These are phyloP conservation scores for Drosophila lowei DNA, from an alignment of 1,140 invertebrate species.

Conservation along the genomic window DNA sequence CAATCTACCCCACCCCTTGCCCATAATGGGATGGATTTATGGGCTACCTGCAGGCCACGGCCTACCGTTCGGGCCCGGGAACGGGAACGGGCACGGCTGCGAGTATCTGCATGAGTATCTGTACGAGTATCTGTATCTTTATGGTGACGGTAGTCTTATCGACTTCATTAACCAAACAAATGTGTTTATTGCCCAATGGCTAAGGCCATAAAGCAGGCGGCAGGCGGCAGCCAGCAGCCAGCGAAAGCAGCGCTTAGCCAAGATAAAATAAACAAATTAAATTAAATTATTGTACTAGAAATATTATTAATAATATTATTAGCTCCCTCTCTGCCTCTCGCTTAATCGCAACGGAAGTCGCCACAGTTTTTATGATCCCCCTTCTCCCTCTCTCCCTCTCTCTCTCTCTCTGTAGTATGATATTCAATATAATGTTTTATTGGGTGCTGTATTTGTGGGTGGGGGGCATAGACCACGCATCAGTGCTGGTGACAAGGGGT, in stretches of 20 bases:
- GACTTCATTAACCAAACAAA: slow-evolving; percentile 78
- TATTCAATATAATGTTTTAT: slow-evolving; percentile 34
- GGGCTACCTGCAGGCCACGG: slow-evolving; percentile 36
- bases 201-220: slow-evolving; percentile 19
- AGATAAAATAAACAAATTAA: slow-evolving; percentile 82
- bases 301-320: slow-evolving; percentile 67
- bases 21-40: slow-evolving; percentile 46
- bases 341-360: slow-evolving; percentile 35
- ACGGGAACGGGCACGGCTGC: too few species aligned
- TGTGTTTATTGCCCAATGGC: slow-evolving; percentile 63
- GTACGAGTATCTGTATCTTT: slow-evolving; percentile 60
- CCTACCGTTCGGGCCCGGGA: background rate
- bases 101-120: too few species aligned
- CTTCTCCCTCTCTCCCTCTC: background rate
- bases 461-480: too few species aligned
- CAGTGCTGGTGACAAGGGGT: too few species aligned
- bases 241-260: slow-evolving; percentile 42
- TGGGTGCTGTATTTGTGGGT: slow-evolving; percentile 1
- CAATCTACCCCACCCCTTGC: slow-evolving; percentile 27
- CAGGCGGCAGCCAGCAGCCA: background rate
- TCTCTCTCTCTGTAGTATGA: slow-evolving; percentile 1
- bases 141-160: slow-evolving; percentile 75
- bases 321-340: slow-evolving; percentile 12
- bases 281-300: slow-evolving; percentile 76
- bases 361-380: slow-evolving; percentile 22